Percentiles rank a stretch among this genome's conserved stretches.
Evolutionary conservation across 2,113 vertebrate genomes (phyloP).

Genomic region (Elephas maximus): DNA sequence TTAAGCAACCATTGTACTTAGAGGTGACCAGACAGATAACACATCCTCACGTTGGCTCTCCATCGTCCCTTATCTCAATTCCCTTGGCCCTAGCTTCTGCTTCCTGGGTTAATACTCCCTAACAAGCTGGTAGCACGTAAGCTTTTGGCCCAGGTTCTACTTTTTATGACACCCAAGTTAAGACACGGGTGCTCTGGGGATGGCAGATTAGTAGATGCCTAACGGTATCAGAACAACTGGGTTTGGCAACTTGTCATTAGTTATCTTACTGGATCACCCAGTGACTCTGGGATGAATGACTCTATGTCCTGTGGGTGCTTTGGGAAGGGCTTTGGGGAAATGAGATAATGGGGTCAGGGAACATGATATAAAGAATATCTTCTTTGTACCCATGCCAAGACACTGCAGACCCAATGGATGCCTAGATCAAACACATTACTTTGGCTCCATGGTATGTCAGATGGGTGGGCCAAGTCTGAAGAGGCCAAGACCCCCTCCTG

Average conservation of each 20-base stretch:
- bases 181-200: rapidly evolving
- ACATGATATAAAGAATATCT: neutral
- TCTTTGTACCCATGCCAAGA: neutral
- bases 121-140: rapidly evolving
- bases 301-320: rapidly evolving
- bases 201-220: neutral
- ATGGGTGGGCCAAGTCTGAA: neutral
- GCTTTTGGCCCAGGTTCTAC: neutral
- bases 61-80: rapidly evolving
- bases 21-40: neutral
- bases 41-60: rapidly evolving
- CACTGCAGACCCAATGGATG: neutral
- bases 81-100: neutral
- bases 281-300: neutral
- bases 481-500: slow-evolving; percentile 4
- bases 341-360: neutral
- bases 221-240: neutral
- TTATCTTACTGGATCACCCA: neutral
- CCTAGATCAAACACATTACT: neutral
- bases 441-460: neutral
- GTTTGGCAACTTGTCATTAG: rapidly evolving
- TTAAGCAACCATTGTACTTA: rapidly evolving
- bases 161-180: neutral
- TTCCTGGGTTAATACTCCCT: neutral
- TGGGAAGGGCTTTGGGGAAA: neutral